Conservation (phyloP, 2,113 vertebrate genomes). For the Eurystomus gularis region DNA sequence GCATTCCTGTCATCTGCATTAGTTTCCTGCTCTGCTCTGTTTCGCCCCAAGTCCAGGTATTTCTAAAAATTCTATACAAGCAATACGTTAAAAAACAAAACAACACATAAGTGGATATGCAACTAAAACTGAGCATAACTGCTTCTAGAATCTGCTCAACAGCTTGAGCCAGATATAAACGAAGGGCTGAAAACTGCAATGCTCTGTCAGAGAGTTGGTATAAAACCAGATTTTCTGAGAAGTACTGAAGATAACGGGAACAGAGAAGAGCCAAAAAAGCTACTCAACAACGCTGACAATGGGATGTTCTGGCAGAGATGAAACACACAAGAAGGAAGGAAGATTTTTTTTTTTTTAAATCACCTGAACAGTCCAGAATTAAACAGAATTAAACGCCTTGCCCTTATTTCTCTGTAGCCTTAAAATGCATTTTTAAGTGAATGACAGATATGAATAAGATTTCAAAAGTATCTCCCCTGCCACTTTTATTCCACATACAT, state of each 20-base stretch:
- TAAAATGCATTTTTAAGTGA: neutral
- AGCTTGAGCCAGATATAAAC: neutral
- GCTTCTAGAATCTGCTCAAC: neutral
- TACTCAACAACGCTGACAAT: neutral
- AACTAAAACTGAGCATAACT: neutral
- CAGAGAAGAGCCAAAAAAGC: neutral
- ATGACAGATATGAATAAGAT: neutral
- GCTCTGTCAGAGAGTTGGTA: neutral
- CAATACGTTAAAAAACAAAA: neutral
- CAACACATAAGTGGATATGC: neutral
- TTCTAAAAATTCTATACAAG: neutral
- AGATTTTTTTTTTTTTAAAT: neutral
- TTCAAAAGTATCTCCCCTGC: neutral
- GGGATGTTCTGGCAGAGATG: neutral
- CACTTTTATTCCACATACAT: neutral
- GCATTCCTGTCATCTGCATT: neutral
- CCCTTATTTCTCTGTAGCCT: neutral
- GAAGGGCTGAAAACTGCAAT: neutral
- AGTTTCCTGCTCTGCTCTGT: neutral
- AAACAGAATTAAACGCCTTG: neutral
- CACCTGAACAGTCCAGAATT: neutral
- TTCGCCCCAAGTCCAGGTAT: neutral
- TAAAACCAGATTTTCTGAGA: neutral
- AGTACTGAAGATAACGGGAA: neutral
- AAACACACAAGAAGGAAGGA: neutral